Conservation (phyloP, 2,113 vertebrate genomes). For the Ploceus nigricollis region DNA sequence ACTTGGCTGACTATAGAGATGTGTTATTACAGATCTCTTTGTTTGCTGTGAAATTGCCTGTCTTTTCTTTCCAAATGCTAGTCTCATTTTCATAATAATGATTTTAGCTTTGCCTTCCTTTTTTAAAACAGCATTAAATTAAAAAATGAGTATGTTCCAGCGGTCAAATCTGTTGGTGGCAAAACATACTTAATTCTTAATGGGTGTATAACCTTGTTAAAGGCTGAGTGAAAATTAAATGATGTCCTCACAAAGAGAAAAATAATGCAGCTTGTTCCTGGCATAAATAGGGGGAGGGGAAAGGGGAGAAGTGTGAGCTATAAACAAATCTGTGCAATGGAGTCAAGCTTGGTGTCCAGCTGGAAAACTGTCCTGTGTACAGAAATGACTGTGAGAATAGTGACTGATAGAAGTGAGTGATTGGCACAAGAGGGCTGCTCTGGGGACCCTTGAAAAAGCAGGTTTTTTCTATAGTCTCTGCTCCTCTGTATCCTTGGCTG, state of each 20-base stretch:
- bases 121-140: background rate
- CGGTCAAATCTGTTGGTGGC: background rate
- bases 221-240: background rate
- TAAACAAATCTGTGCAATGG: background rate
- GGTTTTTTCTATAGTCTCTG: background rate
- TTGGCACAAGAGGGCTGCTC: background rate
- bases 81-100: conserved; percentile 33
- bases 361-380: background rate
- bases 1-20: background rate
- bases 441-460: background rate
- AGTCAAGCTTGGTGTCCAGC: background rate
- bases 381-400: background rate
- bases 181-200: conserved; percentile 19
- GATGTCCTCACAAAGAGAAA: background rate
- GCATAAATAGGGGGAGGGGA: background rate
- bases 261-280: background rate
- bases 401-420: background rate
- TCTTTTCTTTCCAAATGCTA: conserved; percentile 25
- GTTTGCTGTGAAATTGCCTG: conserved; percentile 17
- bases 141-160: conserved; percentile 5
- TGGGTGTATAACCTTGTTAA: conserved; percentile 15
- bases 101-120: background rate
- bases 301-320: background rate
- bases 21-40: conserved; percentile 9
- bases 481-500: background rate